Evolutionary conservation across 2,888 invertebrate species (phyloP).

Genomic region (Cybosia mesomella): DNA sequence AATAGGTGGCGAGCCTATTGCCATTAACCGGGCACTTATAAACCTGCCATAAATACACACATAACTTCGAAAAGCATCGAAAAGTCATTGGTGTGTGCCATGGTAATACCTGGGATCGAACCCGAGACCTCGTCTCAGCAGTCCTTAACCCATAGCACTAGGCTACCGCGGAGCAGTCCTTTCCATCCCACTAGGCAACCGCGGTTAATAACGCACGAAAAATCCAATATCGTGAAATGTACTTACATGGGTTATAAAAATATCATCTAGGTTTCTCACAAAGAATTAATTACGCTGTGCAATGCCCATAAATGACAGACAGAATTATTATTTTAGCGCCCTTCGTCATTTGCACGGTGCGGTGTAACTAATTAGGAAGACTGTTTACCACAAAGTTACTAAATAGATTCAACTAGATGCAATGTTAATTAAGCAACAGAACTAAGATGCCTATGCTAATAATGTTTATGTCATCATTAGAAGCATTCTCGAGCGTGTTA

Average conservation of each 20-base stretch:
- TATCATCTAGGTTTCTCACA: background rate
- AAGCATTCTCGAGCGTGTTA: slow-evolving; percentile 25
- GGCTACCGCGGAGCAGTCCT: too few species aligned
- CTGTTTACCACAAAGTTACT: slow-evolving; percentile 16
- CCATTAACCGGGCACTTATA: too few species aligned
- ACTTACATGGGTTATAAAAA: background rate
- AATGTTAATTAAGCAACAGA: slow-evolving; percentile 37
- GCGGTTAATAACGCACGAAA: background rate
- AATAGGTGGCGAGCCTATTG: too few species aligned
- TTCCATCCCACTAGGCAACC: too few species aligned
- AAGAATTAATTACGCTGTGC: too few species aligned
- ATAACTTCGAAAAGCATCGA: too few species aligned
- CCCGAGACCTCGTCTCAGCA: too few species aligned
- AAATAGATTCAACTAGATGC: slow-evolving; percentile 35
- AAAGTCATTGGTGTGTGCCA: too few species aligned
- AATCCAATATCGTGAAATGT: background rate
- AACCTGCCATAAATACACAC: too few species aligned
- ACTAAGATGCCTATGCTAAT: slow-evolving; percentile 32
- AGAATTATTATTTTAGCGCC: slow-evolving; percentile 1
- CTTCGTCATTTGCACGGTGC: slow-evolving; percentile 1
- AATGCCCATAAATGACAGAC: background rate
- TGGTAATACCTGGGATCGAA: too few species aligned
- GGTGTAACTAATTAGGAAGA: background rate
- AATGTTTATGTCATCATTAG: slow-evolving; percentile 32
- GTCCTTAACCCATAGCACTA: too few species aligned